These are phyloP conservation scores for Parnassius apollo DNA, from an alignment of 2,888 invertebrate genomes.

Conservation along the genomic window DNA sequence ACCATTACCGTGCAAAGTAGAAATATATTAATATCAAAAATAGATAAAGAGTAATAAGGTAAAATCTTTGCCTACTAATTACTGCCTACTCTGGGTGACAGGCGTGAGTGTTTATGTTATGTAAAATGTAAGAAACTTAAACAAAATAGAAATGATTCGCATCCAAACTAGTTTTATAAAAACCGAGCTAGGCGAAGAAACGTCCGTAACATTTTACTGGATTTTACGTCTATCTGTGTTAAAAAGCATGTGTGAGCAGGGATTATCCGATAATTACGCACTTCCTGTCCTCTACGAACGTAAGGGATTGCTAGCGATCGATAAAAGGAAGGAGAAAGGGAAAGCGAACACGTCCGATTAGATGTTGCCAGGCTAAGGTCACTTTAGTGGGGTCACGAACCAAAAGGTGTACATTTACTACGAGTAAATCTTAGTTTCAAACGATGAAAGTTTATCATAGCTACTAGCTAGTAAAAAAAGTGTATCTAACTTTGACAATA, in stretches of 20 bases:
- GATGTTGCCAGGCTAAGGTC: slow-evolving; percentile 16
- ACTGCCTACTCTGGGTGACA: too few species aligned
- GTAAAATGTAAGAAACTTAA: too few species aligned
- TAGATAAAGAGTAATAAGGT: too few species aligned
- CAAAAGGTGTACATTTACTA: not conserved
- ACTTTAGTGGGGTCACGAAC: not conserved
- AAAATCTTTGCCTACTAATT: too few species aligned
- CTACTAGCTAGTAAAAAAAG: too few species aligned
- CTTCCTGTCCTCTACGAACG: slow-evolving; percentile 10
- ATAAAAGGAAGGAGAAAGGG: slow-evolving; percentile 15
- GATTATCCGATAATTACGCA: slow-evolving; percentile 25
- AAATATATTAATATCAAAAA: too few species aligned
- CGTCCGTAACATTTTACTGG: slow-evolving; percentile 1
- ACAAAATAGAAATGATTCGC: too few species aligned
- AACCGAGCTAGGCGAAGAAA: not conserved
- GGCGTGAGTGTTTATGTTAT: too few species aligned
- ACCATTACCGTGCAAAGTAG: too few species aligned
- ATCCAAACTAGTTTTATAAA: not conserved
- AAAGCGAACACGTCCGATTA: slow-evolving; percentile 21
- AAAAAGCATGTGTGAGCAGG: slow-evolving; percentile 15
- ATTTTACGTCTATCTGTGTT: slow-evolving; percentile 3
- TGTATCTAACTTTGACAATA: too few species aligned
- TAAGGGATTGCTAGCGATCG: slow-evolving; percentile 16
- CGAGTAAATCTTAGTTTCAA: too few species aligned
- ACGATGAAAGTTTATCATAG: too few species aligned